phyloP scores from a whole-genome alignment of 1,140 invertebrate species.

The Zaprionus camerounensis region DNA sequence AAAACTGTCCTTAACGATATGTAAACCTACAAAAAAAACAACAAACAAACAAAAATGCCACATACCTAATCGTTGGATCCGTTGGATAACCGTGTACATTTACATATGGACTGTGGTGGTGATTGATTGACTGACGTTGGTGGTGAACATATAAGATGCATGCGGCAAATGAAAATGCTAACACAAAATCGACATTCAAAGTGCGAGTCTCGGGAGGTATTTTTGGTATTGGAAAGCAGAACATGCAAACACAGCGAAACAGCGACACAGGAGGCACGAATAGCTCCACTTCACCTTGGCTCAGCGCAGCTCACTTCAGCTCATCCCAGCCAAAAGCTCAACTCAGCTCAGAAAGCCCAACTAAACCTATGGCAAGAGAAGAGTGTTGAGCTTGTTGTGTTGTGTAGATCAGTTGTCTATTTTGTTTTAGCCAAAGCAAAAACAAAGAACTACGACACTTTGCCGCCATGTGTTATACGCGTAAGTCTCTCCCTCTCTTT shows the following conservation, averaged over 20 bases:
- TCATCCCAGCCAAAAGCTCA: slow-evolving; percentile 39
- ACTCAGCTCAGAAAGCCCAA: slow-evolving; percentile 30
- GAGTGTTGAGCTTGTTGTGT: slow-evolving; percentile 34
- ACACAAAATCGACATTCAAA: slow-evolving; percentile 37
- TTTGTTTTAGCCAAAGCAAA: slow-evolving; percentile 61
- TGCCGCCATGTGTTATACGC: slow-evolving; percentile 79
- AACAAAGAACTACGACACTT: slow-evolving; percentile 75
- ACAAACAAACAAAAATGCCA: slow-evolving; percentile 30
- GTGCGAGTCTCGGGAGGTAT: slow-evolving; percentile 59
- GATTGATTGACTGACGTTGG: slow-evolving; percentile 60
- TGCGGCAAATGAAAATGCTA: slow-evolving; percentile 58
- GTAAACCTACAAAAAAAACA: slow-evolving; percentile 17
- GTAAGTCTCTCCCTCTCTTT: slow-evolving; percentile 76
- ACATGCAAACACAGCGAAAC: slow-evolving; percentile 38
- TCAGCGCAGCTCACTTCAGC: slow-evolving; percentile 47
- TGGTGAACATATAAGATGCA: slow-evolving; percentile 65
- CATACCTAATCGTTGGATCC: slow-evolving; percentile 49
- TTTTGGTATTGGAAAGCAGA: slow-evolving; percentile 70
- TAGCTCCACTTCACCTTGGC: slow-evolving; percentile 40
- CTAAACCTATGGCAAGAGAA: neutral
- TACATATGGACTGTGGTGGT: slow-evolving; percentile 65
- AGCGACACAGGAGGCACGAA: slow-evolving; percentile 35
- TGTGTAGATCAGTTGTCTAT: slow-evolving; percentile 68
- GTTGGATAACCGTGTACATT: slow-evolving; percentile 44
- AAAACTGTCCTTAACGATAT: slow-evolving; percentile 61